These are phyloP conservation scores for Thymelicus lineola DNA, from an alignment of 2,888 invertebrate species.

Conservation along the genomic window DNA sequence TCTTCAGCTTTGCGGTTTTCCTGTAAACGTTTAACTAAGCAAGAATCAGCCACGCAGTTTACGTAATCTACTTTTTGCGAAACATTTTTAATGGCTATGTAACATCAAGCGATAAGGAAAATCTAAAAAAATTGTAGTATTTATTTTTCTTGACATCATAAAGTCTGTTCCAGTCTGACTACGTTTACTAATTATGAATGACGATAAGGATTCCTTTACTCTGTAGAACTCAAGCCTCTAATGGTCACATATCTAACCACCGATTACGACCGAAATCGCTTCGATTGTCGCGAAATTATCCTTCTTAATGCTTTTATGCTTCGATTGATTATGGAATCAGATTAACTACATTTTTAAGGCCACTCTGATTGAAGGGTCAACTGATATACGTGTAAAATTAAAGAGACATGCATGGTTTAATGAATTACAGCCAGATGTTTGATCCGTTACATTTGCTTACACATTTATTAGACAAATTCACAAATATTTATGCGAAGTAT, in stretches of 20 bases:
- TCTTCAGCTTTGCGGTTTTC: slow-evolving; percentile 72
- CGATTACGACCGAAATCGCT: background rate
- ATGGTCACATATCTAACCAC: background rate
- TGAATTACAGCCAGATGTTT: slow-evolving; percentile 61
- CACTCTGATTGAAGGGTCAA: too few relatives aligned
- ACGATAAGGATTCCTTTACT: background rate
- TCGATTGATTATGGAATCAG: too few relatives aligned
- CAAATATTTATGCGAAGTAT: slow-evolving; percentile 65
- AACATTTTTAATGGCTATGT: slow-evolving; percentile 25
- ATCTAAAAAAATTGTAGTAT: background rate
- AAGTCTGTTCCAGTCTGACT: background rate
- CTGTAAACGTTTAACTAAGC: slow-evolving; percentile 76
- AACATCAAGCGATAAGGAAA: slow-evolving; percentile 19
- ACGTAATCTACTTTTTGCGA: slow-evolving; percentile 24
- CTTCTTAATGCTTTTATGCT: too few relatives aligned
- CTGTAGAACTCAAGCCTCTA: background rate
- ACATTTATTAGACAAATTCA: slow-evolving; percentile 63
- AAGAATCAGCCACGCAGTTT: slow-evolving; percentile 38
- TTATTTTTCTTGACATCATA: background rate
- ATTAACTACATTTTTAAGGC: too few relatives aligned
- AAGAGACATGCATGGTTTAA: slow-evolving; percentile 60
- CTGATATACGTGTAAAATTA: slow-evolving; percentile 44
- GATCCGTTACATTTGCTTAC: slow-evolving; percentile 64
- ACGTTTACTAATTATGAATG: background rate
- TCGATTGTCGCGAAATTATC: too few relatives aligned